These are phyloP conservation scores for Dendroctonus ponderosae DNA, from an alignment of 1,140 invertebrate genomes.

Conservation along the genomic window DNA sequence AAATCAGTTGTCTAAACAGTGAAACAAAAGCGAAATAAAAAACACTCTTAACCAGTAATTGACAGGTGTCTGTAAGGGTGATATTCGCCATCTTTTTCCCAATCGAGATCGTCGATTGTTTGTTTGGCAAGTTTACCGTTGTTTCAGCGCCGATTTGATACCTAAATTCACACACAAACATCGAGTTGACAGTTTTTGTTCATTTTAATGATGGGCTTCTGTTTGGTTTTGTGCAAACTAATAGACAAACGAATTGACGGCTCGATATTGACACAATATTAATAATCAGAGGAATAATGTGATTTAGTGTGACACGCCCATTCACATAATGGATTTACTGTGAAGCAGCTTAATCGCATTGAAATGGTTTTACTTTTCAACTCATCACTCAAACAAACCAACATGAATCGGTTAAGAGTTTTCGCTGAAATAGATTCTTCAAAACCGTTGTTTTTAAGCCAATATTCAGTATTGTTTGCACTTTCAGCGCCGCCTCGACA, in stretches of 20 bases:
- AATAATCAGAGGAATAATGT: too few relatives aligned
- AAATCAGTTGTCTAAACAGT: conserved; percentile 1
- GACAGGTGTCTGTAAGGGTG: conserved; percentile 8
- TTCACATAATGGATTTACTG: too few relatives aligned
- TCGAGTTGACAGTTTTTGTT: conserved; percentile 8
- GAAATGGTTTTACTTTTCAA: too few relatives aligned
- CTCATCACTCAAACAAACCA: too few relatives aligned
- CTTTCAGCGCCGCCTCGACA: too few relatives aligned
- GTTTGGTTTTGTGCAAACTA: conserved; percentile 11
- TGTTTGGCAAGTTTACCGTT: conserved; percentile 3
- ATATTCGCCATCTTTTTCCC: conserved; percentile 7
- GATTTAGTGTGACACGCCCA: too few relatives aligned
- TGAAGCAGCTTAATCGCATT: too few relatives aligned
- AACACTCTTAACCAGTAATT: conserved; percentile 3
- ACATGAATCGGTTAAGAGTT: too few relatives aligned
- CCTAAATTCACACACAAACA: conserved; percentile 1
- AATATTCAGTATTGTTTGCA: too few relatives aligned
- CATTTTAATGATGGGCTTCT: conserved; percentile 8
- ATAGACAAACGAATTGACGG: conserved; percentile 11
- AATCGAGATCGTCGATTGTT: conserved; percentile 5
- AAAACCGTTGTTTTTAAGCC: too few relatives aligned
- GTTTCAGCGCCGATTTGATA: conserved; percentile 5
- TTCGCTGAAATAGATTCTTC: too few relatives aligned
- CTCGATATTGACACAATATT: background rate
- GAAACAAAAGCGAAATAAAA: background rate